Evolutionary conservation across 1,140 invertebrate species (phyloP).

Genomic region (Tribolium castaneum): DNA sequence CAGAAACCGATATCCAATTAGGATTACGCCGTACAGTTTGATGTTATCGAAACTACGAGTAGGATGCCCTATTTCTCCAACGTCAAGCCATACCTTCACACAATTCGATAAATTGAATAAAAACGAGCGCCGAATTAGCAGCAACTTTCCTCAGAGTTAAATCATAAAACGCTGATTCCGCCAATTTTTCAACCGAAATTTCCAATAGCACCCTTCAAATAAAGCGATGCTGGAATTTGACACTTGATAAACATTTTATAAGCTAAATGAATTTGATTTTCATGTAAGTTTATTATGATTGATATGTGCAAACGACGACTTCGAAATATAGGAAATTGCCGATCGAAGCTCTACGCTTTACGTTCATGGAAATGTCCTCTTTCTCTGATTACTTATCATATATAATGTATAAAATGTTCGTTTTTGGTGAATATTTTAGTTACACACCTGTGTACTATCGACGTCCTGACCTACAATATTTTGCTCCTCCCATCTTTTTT

Average conservation of each 20-base stretch:
- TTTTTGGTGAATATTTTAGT: conserved; percentile 12
- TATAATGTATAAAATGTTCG: conserved; percentile 9
- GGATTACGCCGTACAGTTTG: conserved; percentile 49
- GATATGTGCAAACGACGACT: not conserved
- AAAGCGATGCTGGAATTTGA: not conserved
- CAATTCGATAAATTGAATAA: conserved; percentile 33
- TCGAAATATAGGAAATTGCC: conserved; percentile 1
- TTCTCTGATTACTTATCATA: not conserved
- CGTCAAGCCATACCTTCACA: conserved; percentile 22
- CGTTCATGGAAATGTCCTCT: not conserved
- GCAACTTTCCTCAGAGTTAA: not conserved
- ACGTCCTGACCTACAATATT: not conserved
- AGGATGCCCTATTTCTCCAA: conserved; percentile 38
- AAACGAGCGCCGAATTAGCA: conserved; percentile 2
- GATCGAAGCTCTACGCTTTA: not conserved
- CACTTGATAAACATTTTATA: conserved; percentile 10
- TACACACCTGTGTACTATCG: not conserved
- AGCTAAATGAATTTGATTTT: not conserved
- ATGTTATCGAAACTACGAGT: conserved; percentile 50
- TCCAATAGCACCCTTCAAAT: not conserved
- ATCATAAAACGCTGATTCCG: not conserved
- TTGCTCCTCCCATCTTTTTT: not conserved
- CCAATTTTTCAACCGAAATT: no score
- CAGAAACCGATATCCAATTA: conserved; percentile 54
- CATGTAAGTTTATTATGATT: conserved; percentile 18